Base-by-base conservation (phyloP, 1,140 invertebrate genomes). In the Schmidtea mediterranea region DNA sequence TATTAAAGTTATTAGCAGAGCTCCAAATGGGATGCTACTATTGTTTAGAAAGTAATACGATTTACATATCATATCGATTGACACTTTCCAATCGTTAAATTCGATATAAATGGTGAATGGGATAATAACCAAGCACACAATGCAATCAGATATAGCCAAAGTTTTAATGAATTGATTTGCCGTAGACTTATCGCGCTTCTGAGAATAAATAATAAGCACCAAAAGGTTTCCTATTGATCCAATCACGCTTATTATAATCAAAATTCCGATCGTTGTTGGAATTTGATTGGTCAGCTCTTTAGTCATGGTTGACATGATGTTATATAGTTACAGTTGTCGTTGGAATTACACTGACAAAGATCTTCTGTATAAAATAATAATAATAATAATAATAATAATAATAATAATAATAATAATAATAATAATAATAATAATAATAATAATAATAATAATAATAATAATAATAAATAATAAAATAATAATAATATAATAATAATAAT, bases 161-260 rank as follows among this genome's bases (percentile, higher is more conserved):
- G 23, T 23, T n/a, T 50, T 23, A 36, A 50, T 50, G 46, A 50
- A 50, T 23, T 50, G 13, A 13, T 18, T 50, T 21, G 49, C 18
- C 6, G 47, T 32, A 10, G 56, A 53, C 37, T 60, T 61, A 36
- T 65, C 61, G 36, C 56, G 49, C 40, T 61, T 62, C 24, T 54
- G 52, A n/a, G 52, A 55, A 51, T 62, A 66, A 0, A 66, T 61
- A 48, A 62, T 59, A 6, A 64, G 52, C 6, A 66, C 64, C 5
- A 65, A 46, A 1, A 57, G 50, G 49, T 66, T 66, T 12, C 64
- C 64, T 5, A 60, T 52, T 1, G 58, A 59, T 45, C 43, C 43
- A 21, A 45, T 45, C 15, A 45, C 43, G 9, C 15, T 19, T 22
- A 21, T 45, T 19, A 45, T 16, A 22, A 45, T 45, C 6, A 45